Evolutionary conservation across 1,140 invertebrate genomes (phyloP), one percentile per base, ranked within the genome.

Genomic region (Drosophila kohkoa): DNA sequence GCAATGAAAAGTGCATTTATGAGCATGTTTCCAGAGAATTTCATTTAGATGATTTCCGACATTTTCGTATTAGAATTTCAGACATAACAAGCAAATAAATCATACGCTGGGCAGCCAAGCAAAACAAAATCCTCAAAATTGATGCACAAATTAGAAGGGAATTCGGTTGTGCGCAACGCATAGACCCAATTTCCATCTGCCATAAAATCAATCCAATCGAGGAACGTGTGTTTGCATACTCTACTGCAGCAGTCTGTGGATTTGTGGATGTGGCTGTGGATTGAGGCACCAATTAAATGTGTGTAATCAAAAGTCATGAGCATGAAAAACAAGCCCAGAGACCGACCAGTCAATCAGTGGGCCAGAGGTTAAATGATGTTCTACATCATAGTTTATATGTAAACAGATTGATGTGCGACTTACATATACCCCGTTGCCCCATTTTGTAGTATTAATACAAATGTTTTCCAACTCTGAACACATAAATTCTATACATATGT

Each of bases 141-240:
- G 45, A 60, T 38, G 65, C 75, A 80, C 65, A 55, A 72, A 63
- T 73, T 10, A 54, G 28, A 38, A 30, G 28, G 58, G 81, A 80
- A 81, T 77, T 81, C 51, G 73, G 81, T 77, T 75, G 66, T 16
- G 55, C 65, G 35, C 67, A 64, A 66, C 52, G 32, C 30, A 45
- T 65, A 60, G 55, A 55, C 59, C 54, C 45, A 82, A 59, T 51
- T 79, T 80, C 32, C 66, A 73, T 73, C 46, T 55, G 16, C 43
- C 58, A 73, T 60, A 83, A 67, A 67, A 59, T 35, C 74, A 38
- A 10, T 5, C 20, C 8, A 11, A 13, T 51, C 8, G 52, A 35
- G 20, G 43, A 86, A 86, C 81, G 81, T 85, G 81, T 38, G 35
- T 38, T 38, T 38, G 35, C 8, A 10, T 38, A 32, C 30, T 32